Percentiles rank a stretch among this genome's conserved stretches.
Evolutionary conservation across 30 jellyfish, hydroid and myxozoan species (phyloP).

Genomic region (Rhopilema esculentum): DNA sequence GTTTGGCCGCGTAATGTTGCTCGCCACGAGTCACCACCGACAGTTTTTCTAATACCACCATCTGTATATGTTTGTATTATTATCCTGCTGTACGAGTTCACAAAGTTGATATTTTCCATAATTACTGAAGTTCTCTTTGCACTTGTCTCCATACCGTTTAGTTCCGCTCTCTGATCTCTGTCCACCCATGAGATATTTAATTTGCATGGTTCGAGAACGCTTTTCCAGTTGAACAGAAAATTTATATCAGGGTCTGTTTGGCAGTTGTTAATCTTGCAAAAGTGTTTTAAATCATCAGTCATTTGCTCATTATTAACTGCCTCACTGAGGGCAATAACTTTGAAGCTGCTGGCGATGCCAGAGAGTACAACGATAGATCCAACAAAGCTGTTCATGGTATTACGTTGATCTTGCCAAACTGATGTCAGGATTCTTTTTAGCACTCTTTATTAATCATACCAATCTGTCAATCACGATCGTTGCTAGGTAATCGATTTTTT

Average conservation of each 20-base stretch:
- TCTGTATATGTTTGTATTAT: slow-evolving; percentile 32
- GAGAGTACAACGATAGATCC: background rate
- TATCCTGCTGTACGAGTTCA: slow-evolving; percentile 15
- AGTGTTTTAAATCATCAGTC: background rate
- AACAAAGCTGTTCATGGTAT: background rate
- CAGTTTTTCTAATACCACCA: slow-evolving; percentile 29
- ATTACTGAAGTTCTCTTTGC: slow-evolving; percentile 26
- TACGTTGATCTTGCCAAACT: background rate
- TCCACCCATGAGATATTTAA: slow-evolving; percentile 14
- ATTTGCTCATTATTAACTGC: background rate
- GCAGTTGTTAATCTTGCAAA: background rate
- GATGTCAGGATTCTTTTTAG: no score
- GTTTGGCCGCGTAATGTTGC: slow-evolving; percentile 40
- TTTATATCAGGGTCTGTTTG: background rate
- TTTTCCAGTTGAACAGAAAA: slow-evolving; percentile 41
- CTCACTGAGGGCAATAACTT: background rate
- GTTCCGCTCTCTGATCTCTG: background rate
- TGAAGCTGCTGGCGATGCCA: background rate
- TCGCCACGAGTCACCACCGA: slow-evolving; percentile 80
- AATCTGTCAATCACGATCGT: background rate
- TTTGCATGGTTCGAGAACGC: slow-evolving; percentile 23
- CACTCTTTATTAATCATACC: background rate
- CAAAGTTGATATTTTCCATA: background rate
- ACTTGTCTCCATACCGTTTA: background rate
- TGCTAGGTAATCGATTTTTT: background rate